Base-by-base conservation (phyloP, 2,113 vertebrate species). In the Chlorodrepanis virens region DNA sequence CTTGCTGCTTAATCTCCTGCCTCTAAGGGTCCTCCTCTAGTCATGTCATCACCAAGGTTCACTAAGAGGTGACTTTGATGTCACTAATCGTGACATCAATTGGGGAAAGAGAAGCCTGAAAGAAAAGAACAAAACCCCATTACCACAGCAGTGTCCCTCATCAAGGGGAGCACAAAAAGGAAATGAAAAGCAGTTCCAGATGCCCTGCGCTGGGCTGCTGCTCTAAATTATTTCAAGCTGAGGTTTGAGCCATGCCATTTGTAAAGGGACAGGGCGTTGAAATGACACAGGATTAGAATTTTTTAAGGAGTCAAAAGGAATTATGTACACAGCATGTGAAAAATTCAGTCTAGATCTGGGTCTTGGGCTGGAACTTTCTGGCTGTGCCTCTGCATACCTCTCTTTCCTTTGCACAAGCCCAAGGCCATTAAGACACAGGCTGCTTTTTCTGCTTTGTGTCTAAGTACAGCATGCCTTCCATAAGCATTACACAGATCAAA, bases 171-270 rank as follows among this genome's bases (percentile, higher is more conserved):
- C 79, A 93, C 39, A 61, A 56, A 83, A 90, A 86, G 61, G 61
- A 90, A 88, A 85, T 56, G 61, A 92, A 95, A 93, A 71, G 76
- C 76, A 54, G 39, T n/a, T 94, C 83, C 89, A 96, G 53, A 87
- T 65, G 49, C 82, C 76, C 76, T 90, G 88, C 83, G 83, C 64
- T 60, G 56, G 37, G 60, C 20, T 76, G 69, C 53, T 63, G 33
- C 24, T 87, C 37, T 89, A 78, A 94, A 86, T 92, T 87, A 95
- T 83, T 93, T 95, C 94, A 92, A 93, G 72, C 65, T 75, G 86
- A 89, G 83, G 47, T 70, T 56, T 68, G 63, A 87, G 42, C 68
- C 29, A 4, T 52, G 44, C 31, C 52, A 61, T 90, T 68, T 91
- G 63, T 60, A 92, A 93, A 68, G 72, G 45, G 57, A 65, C 28